Percentiles rank a stretch among this genome's conserved stretches.
Conservation (phyloP, 2,888 invertebrate species). For the Ferrisia virgata region DNA sequence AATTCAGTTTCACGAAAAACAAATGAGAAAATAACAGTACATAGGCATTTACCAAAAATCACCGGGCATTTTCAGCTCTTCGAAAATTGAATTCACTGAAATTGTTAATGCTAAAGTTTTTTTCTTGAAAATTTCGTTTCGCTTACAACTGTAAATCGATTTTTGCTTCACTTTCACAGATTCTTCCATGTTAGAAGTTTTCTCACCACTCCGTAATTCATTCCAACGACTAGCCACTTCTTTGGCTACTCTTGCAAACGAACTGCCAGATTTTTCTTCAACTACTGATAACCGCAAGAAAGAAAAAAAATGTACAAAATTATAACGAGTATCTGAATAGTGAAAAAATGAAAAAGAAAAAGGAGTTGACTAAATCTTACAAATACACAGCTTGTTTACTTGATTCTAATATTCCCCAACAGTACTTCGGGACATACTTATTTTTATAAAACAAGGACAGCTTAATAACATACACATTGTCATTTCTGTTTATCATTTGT, state of each 20-base stretch:
- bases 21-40: background rate
- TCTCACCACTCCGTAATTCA: constrained; percentile 53
- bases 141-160: background rate
- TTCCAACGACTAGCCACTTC: constrained; percentile 54
- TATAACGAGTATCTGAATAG: too few relatives aligned
- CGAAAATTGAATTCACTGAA: background rate
- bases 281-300: constrained; percentile 47
- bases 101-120: background rate
- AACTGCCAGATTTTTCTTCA: constrained; percentile 49
- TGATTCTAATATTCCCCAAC: too few relatives aligned
- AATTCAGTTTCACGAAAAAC: too few relatives aligned
- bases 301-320: constrained; percentile 2
- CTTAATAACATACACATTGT: too few relatives aligned
- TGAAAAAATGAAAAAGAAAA: too few relatives aligned
- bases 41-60: background rate
- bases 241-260: constrained; percentile 53
- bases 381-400: too few relatives aligned
- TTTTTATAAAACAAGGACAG: too few relatives aligned
- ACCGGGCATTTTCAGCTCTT: background rate
- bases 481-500: too few relatives aligned
- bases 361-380: too few relatives aligned
- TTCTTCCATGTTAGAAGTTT: constrained; percentile 52
- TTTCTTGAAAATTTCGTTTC: background rate
- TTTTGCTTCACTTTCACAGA: background rate
- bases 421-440: too few relatives aligned